These are phyloP conservation scores for Vulpes lagopus DNA, from an alignment of 2,113 vertebrate genomes.

Conservation along the genomic window DNA sequence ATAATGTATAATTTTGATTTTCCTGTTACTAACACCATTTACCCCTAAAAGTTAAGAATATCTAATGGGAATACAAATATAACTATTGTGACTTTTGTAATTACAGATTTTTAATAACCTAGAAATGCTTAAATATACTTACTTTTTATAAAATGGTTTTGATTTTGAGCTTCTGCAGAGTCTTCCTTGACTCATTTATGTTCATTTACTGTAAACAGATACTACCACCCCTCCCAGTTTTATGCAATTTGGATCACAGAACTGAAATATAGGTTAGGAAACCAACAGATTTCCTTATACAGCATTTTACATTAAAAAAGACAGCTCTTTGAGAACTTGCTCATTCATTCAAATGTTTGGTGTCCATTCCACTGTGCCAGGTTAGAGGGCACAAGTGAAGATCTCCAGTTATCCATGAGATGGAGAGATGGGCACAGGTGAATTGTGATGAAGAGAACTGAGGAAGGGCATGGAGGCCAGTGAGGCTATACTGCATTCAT, in stretches of 20 bases:
- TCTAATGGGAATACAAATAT: neutral
- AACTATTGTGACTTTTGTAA: neutral
- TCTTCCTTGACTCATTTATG: neutral
- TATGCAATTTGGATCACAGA: neutral
- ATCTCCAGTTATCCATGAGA: neutral
- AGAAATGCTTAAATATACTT: neutral
- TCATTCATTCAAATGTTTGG: neutral
- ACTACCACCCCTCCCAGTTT: neutral
- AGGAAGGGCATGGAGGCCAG: neutral
- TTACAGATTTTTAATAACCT: neutral
- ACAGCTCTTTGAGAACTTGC: neutral
- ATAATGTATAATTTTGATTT: neutral
- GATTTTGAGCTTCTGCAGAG: neutral
- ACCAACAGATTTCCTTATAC: neutral
- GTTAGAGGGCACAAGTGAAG: neutral
- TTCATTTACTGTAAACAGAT: neutral
- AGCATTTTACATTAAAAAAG: neutral
- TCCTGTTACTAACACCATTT: neutral
- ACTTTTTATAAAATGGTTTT: neutral
- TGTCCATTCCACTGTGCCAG: neutral
- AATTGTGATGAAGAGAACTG: neutral
- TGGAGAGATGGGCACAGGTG: neutral
- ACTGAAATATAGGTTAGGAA: neutral
- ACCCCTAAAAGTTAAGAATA: neutral
- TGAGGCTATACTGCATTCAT: neutral